Evolutionary conservation across 1,140 invertebrate species (phyloP), one percentile per base, ranked within the genome.

Genomic region (Melitaea cinxia): DNA sequence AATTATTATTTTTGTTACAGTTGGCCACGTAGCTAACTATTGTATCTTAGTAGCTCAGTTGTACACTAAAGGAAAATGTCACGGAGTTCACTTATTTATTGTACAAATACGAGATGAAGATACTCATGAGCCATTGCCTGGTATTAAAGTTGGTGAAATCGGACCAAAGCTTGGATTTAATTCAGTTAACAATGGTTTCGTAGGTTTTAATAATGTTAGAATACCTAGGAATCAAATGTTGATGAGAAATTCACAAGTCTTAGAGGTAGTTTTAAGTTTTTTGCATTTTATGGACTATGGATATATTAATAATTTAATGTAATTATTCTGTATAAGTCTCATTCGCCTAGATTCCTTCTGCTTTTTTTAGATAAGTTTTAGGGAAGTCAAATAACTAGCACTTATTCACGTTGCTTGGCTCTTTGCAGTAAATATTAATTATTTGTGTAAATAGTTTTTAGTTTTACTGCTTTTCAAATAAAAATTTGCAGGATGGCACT

Each of bases 11-110:
- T 2, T 67, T 23, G 72, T 93, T 93, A 39, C 77, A 98, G 96
- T 98, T 92, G 97, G 97, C n/a, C 97, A 98, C 47, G 97, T 96
- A 9, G 94, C 95, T 2, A 99, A 98, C 91, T 95, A 97, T 91
- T 96, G 96, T 2, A 91, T 99, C 5, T 95, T 97, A 0, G 93
- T 98, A 66, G 98, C 98, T 1, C 97, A 98, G 85, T 91, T 99
- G 5, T 95, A 96, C 68, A 97, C 95, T 0, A 93, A 96, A 80
- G 97, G 96, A 0, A 91, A 95, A 82, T 95, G 95, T 77, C 93
- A 95, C 80, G 98, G 98, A 0, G 94, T 98, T 68, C 98, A 99
- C 85, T 94, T 96, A 0, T 99, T 99, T 78, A 94, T 99, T 66
- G 96, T 99, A 4, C 97, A 98, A 89, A 85, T 99, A 5, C 92